Evolutionary conservation across 1,140 invertebrate genomes (phyloP).

Genomic region (Sitophilus oryzae): DNA sequence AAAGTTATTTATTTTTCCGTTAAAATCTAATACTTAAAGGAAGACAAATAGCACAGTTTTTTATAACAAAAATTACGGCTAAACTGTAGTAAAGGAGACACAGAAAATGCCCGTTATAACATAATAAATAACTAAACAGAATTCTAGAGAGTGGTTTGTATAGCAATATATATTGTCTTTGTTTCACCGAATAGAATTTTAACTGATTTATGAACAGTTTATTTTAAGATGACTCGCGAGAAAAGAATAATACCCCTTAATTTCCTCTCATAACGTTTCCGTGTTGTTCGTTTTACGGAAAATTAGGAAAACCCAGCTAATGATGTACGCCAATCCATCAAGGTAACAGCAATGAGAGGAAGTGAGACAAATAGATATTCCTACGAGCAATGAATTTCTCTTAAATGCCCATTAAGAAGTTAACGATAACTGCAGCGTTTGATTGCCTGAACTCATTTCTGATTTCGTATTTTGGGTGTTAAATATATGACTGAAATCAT

Average conservation of each 20-base stretch:
- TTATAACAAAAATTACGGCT: too few relatives aligned
- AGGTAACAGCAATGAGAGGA: neutral
- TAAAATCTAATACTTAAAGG: too few relatives aligned
- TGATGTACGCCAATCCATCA: neutral
- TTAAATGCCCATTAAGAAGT: too few relatives aligned
- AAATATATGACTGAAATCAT: too few relatives aligned
- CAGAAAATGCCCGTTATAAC: neutral
- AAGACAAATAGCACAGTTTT: too few relatives aligned
- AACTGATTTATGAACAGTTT: neutral
- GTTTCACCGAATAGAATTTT: neutral
- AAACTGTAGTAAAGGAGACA: too few relatives aligned
- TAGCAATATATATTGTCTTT: neutral
- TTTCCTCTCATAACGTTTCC: neutral
- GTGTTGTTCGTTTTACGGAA: neutral
- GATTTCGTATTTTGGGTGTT: too few relatives aligned
- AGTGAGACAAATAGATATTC: too few relatives aligned
- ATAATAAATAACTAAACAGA: neutral
- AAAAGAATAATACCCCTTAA: neutral
- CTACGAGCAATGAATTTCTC: too few relatives aligned
- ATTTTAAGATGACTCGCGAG: neutral
- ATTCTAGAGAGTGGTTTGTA: neutral
- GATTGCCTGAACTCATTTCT: too few relatives aligned
- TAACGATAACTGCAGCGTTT: too few relatives aligned
- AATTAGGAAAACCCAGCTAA: neutral
- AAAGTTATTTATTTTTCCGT: too few relatives aligned